A percentile compares a stretch with the other conserved stretches of the same genome.
Conservation (phyloP, 2,113 vertebrate genomes). For the Lutjanus erythropterus region DNA sequence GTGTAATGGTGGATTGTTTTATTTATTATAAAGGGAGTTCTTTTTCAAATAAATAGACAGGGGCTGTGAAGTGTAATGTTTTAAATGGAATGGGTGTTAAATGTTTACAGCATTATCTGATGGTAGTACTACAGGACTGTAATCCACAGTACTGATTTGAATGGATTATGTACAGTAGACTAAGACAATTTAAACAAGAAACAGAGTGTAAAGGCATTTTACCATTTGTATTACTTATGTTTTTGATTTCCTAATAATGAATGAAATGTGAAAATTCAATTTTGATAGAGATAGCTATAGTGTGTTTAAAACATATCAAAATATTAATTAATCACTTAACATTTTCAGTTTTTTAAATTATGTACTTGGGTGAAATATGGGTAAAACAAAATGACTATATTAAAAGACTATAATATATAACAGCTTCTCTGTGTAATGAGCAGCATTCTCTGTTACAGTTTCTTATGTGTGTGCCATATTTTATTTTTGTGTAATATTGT, state of each 20-base stretch:
- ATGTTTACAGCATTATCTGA: constrained; percentile 1
- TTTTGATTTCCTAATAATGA: background rate
- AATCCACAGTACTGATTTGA: constrained; percentile 45
- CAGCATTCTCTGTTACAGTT: background rate
- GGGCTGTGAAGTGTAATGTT: background rate
- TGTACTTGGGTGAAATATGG: background rate
- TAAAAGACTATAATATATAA: background rate
- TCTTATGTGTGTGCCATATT: background rate
- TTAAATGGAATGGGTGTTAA: background rate
- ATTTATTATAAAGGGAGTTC: background rate
- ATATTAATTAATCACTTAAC: background rate
- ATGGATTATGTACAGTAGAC: constrained; percentile 29
- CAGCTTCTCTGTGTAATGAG: background rate
- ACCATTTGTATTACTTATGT: background rate
- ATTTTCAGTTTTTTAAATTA: background rate
- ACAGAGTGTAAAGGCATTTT: background rate
- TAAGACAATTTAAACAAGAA: constrained; percentile 24
- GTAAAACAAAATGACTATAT: background rate
- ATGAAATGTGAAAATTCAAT: background rate
- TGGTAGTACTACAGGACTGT: constrained; percentile 4
- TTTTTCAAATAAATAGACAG: background rate
- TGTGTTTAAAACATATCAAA: background rate
- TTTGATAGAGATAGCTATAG: background rate
- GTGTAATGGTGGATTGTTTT: background rate
- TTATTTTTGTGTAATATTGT: background rate